phyloP scores from a whole-genome alignment of 2,797 vertebrate genomes.

The Etheostoma perlongum region DNA sequence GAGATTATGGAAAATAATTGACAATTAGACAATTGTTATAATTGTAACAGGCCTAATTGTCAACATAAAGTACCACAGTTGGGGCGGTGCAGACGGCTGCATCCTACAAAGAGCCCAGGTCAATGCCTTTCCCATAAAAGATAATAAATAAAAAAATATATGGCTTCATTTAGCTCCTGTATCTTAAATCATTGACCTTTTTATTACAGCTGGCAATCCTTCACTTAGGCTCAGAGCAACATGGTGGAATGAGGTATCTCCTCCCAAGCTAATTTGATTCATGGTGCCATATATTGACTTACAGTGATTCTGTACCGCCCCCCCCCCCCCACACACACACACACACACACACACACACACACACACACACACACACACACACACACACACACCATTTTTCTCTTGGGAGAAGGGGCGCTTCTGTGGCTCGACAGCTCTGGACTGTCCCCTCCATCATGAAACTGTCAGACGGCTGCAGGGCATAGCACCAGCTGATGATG shows the following conservation, averaged over 20 bases:
- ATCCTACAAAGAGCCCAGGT: not conserved
- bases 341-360: too few species aligned
- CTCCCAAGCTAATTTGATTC: conserved; percentile 57
- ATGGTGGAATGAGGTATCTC: conserved; percentile 36
- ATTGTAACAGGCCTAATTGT: too few species aligned
- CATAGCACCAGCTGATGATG: conserved; percentile 44
- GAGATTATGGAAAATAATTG: too few species aligned
- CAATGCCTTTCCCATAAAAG: not conserved
- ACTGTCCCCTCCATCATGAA: conserved; percentile 56
- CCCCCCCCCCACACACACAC: conserved; percentile 45
- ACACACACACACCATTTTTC: conserved; percentile 29
- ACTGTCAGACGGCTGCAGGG: conserved; percentile 54
- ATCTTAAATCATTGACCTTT: conserved; percentile 40
- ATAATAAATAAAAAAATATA: not conserved
- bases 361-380: too few species aligned
- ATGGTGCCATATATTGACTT: conserved; percentile 57
- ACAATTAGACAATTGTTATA: too few species aligned
- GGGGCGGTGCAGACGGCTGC: not conserved
- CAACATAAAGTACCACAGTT: not conserved
- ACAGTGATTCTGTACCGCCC: conserved; percentile 49
- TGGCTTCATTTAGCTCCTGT: conserved; percentile 20
- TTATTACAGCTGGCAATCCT: conserved; percentile 51
- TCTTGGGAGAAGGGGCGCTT: conserved; percentile 51
- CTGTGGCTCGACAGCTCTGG: conserved; percentile 50
- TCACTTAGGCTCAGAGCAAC: conserved; percentile 48